phyloP scores from a whole-genome alignment of 2,113 vertebrate species.

The Solenodon paradoxus region DNA sequence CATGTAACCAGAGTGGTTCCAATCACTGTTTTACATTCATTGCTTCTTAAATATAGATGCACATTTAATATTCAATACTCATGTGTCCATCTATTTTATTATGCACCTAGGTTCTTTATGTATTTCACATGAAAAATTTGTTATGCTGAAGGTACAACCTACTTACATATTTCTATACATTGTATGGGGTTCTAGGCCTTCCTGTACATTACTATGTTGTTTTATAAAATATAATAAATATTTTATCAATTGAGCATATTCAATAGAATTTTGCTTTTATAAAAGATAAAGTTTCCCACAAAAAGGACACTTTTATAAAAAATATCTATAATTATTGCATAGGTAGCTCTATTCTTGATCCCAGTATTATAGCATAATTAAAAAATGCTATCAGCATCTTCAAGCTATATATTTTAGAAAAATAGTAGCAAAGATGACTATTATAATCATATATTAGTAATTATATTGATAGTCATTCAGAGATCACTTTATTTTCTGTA shows the following conservation, averaged over 20 bases:
- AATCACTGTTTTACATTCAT: too few relatives aligned
- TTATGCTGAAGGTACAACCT: background rate
- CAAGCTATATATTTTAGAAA: background rate
- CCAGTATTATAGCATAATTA: background rate
- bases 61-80: background rate
- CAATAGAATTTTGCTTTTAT: background rate
- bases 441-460: too few relatives aligned
- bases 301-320: background rate
- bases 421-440: too few relatives aligned
- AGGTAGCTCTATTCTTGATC: background rate
- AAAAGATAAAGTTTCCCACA: background rate
- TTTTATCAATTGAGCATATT: background rate
- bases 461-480: too few relatives aligned
- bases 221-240: background rate
- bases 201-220: background rate
- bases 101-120: background rate
- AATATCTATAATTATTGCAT: background rate
- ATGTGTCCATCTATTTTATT: background rate
- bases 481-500: background rate
- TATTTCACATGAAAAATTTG: background rate
- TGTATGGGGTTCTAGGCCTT: background rate
- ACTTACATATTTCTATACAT: background rate
- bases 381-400: background rate
- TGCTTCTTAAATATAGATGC: background rate
- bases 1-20: background rate